phyloP scores from a whole-genome alignment of 2,797 vertebrate species.

The Danio choprae region DNA sequence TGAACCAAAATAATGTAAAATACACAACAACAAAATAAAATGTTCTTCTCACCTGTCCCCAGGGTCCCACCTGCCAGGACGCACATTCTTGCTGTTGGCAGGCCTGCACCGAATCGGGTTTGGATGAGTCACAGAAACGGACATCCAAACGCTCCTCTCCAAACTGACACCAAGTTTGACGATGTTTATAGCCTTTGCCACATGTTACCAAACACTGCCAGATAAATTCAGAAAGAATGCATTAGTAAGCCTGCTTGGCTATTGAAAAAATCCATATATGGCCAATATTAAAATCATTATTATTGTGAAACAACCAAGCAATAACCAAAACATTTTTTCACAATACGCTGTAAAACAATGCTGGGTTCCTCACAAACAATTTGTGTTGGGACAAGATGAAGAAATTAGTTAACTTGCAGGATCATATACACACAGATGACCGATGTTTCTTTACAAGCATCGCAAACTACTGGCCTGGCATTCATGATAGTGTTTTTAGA shows the following conservation, averaged over 20 bases:
- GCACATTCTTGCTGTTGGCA: conserved; percentile 98
- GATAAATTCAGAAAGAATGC: conserved; percentile 13
- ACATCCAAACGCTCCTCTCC: conserved; percentile 90
- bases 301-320: no score
- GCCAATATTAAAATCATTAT: no score
- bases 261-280: no score
- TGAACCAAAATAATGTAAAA: neutral
- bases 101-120: conserved; percentile 87
- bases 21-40: neutral
- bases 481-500: no score
- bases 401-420: no score
- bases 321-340: no score
- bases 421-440: no score
- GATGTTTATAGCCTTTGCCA: conserved; percentile 94
- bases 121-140: conserved; percentile 85
- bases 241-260: neutral
- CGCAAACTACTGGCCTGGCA: no score
- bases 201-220: conserved; percentile 95
- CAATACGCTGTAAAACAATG: no score
- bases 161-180: conserved; percentile 96
- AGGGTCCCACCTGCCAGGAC: conserved; percentile 95
- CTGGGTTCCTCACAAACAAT: no score
- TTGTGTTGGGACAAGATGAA: no score
- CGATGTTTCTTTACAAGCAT: no score
- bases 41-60: conserved; percentile 87